Base-by-base conservation (phyloP, 2,797 vertebrate genomes). In the Arrhamphus sclerolepis region DNA sequence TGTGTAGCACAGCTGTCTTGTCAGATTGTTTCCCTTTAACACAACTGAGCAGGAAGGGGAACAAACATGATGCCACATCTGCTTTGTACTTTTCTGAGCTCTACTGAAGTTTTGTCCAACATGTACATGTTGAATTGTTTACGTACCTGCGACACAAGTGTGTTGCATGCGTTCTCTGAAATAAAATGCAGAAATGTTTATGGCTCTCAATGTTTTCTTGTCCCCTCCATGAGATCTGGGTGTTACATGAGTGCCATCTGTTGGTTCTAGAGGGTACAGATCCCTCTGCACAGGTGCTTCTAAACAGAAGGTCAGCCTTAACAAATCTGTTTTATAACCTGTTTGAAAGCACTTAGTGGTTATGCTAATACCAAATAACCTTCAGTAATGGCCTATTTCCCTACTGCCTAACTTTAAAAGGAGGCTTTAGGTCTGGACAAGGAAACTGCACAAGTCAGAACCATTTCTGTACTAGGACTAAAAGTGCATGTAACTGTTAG, bases 191-290 rank as follows among this genome's bases (percentile, higher is more conserved):
- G 0, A 14, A 38, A 57, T 46, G 26, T 2, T 46, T 42, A 38
- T 54, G 31, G 24, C 63, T 62, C 19, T 57, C 20, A 19, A 4
- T 75, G 42, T 22, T 1, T 38, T 24, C 11, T 3, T 11, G n/a
- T 24, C 3, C 0, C 19, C 7, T 5, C 5, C 16, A 0, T 4
- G 11, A 19, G 26, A 44, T 34, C 62, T 82, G 34, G 28, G 29
- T 87, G 89, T 74, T 84, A 85, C 89, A 39, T 86, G 60, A 91
- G 83, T 90, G 89, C 89, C 91, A 86, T 88, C 89, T 92, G 79
- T 83, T 89, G 91, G 88, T 46, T 20, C 1, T 19, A 17, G 34
- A 14, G 13, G 66, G 63, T 47, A 70, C 0, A 29, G 47, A 6
- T 65, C 18, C 13, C 44, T 46, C 73, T 77, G 63, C 72, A 83